Conservation (phyloP, 2,888 invertebrate genomes). For the Oithona nana region DNA sequence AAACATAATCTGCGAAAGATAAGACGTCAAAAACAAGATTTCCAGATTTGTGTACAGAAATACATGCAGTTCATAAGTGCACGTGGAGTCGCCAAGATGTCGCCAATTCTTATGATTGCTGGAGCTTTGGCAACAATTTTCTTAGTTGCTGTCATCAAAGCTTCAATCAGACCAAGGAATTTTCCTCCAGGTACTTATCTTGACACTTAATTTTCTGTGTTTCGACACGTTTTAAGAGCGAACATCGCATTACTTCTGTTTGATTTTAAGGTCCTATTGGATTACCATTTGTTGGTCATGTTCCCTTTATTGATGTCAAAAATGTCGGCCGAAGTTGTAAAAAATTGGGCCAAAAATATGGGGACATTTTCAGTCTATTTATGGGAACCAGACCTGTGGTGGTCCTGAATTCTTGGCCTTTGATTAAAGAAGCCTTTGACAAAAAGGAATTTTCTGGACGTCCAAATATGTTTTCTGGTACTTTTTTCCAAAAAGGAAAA, state of each 20-base stretch:
- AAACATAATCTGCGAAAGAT: too few species aligned
- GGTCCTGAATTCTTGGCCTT: conserved; percentile 1
- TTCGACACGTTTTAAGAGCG: not conserved
- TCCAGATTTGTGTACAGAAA: too few species aligned
- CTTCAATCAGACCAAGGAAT: conserved; percentile 2
- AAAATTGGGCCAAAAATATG: conserved; percentile 1
- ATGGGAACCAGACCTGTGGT: conserved; percentile 6
- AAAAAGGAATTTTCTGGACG: conserved; percentile 8
- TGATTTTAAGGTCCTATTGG: not conserved
- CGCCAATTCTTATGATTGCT: not conserved
- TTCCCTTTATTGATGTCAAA: conserved; percentile 8
- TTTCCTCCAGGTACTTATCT: conserved; percentile 6
- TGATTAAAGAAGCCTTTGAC: conserved; percentile 8
- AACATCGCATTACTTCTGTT: not conserved
- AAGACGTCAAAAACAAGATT: too few species aligned
- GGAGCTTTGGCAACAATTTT: not conserved
- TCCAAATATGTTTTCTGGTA: conserved; percentile 5
- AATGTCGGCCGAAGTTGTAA: not conserved
- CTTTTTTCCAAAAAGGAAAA: conserved; percentile 14
- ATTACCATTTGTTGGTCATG: conserved; percentile 1
- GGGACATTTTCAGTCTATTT: conserved; percentile 7
- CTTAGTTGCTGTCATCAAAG: not conserved
- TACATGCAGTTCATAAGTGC: too few species aligned
- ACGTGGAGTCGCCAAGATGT: not conserved
- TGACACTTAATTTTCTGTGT: not conserved